phyloP scores from a whole-genome alignment of 2,113 vertebrate species.

The Lophura nycthemera region DNA sequence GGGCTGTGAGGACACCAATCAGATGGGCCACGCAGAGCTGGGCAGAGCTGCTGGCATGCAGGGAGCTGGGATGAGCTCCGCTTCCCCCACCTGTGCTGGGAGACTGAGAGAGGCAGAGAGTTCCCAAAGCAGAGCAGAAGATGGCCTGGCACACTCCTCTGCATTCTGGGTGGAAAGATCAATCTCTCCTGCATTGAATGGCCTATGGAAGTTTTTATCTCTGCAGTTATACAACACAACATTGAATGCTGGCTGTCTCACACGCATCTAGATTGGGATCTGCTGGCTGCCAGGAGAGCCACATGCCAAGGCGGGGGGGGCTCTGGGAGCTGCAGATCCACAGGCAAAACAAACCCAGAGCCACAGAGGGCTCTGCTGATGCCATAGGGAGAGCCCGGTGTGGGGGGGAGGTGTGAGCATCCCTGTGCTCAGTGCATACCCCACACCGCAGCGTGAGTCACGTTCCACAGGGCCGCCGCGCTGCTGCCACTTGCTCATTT shows the following conservation, averaged over 20 bases:
- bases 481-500: slow-evolving; percentile 43
- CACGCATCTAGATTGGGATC: not conserved
- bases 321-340: not conserved
- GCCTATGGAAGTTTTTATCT: not conserved
- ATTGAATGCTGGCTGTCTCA: accelerated
- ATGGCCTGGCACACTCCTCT: not conserved
- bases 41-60: not conserved
- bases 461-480: not conserved
- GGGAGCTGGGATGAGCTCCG: not conserved
- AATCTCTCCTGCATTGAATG: not conserved
- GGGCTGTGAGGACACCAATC: not conserved
- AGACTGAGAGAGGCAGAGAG: not conserved
- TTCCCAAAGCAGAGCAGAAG: not conserved
- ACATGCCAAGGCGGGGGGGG: not conserved
- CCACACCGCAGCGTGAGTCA: slow-evolving; percentile 9
- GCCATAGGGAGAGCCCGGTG: not conserved
- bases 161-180: not conserved
- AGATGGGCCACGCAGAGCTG: not conserved
- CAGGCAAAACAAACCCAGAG: not conserved
- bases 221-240: not conserved
- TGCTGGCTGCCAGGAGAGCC: not conserved
- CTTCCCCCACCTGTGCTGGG: not conserved
- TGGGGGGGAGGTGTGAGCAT: not conserved
- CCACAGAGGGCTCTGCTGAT: not conserved
- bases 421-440: not conserved